These are phyloP conservation scores for Pogonomyrmex californicus DNA, from an alignment of 1,140 invertebrate species.

Conservation along the genomic window DNA sequence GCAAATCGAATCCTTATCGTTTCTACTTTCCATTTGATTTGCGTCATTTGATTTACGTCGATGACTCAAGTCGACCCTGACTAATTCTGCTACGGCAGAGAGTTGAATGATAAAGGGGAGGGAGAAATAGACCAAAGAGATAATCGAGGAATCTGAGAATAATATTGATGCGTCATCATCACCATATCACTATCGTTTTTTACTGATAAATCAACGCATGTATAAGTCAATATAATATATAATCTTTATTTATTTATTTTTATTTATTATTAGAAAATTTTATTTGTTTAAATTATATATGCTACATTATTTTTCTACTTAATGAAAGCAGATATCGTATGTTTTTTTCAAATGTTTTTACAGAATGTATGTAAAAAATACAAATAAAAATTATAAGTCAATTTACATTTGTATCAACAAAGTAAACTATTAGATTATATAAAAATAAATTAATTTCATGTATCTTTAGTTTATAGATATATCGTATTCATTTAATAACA, in stretches of 20 bases:
- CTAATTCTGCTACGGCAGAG: not conserved
- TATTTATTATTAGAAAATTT: not conserved
- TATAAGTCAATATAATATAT: too few species aligned
- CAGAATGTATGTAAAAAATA: not conserved
- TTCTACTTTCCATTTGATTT: not conserved
- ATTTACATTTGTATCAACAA: not conserved
- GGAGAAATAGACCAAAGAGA: not conserved
- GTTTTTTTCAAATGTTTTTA: not conserved
- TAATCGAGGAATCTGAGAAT: not conserved
- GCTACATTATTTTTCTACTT: too few species aligned
- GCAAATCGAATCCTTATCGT: not conserved
- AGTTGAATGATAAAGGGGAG: not conserved
- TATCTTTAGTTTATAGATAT: not conserved
- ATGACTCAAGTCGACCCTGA: conserved; percentile 19
- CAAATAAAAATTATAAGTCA: not conserved
- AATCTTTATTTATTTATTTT: too few species aligned
- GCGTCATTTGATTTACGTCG: not conserved
- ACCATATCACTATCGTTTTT: not conserved
- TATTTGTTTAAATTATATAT: not conserved
- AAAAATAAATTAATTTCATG: conserved; percentile 14
- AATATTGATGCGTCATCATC: not conserved
- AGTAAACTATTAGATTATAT: not conserved
- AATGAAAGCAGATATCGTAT: not conserved
- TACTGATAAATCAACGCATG: not conserved
- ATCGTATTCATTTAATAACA: not conserved